Evolutionary conservation across 1,140 invertebrate species (phyloP), one percentile per base, ranked within the genome.

Genomic region (Pachypeltis micranthus): DNA sequence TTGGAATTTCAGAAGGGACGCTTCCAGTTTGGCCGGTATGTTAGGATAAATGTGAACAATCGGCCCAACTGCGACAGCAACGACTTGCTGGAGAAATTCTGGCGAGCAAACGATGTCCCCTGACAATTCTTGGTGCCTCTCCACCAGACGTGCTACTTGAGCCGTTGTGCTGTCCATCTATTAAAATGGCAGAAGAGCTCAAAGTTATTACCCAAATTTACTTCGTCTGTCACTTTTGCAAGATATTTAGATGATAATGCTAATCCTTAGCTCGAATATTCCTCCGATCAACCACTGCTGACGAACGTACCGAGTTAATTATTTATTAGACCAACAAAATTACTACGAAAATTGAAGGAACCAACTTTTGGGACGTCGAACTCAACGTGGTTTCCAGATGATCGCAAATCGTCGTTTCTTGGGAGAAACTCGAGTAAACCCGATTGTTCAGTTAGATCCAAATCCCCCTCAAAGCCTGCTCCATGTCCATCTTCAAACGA

Each of bases 1-100:
- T 51, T 65, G 61, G 39, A 68, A 68, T 63, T 68, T 68, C 16
- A 61, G 51, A 14, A 68, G 57, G 59, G 64, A 63, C 24, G 63
- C 56, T 51, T 67, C 66, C 21, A 68, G 51, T 16, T 34, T 28
- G 1, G 61, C 56, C 44, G 62, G 62, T 19, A 64, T 27, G 2
- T 63, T 19, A 1, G 57, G 28, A 59, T 59, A n/a, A 29, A 59
- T 31, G 47, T 51, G 47, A 4, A 16, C 12, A 51, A 10, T 21
- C n/a, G 19, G 14, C n/a, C 57, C 29, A 47, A 51, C 39, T 2
- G 54, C 29, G n/a, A 65, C 29, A 19, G 59, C 25, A 19, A 65
- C 58, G 26, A 65, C 14, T 31, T 61, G 31, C n/a, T 62, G 60
- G 12, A 65, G 16, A 29, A 65, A 25, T 28, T 65, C 64, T 47